Evolutionary conservation across 2,797 vertebrate genomes (phyloP).

Genomic region (Pseudopleuronectes americanus): DNA sequence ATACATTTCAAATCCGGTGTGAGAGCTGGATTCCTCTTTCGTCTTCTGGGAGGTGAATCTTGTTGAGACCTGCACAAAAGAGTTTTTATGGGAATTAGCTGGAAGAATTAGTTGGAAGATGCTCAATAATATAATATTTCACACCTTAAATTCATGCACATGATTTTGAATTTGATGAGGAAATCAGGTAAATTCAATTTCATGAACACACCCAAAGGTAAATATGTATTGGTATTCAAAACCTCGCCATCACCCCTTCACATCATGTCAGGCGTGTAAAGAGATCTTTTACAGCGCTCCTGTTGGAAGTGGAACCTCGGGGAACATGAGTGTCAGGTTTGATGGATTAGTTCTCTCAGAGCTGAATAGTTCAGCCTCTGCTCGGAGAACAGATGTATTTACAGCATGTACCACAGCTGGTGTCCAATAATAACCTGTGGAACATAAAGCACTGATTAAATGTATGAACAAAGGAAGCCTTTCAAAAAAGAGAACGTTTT

Average conservation of each 20-base stretch:
- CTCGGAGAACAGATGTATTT: neutral
- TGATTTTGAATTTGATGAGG: neutral
- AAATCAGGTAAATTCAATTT: neutral
- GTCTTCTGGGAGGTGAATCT: no score
- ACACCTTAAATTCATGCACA: no score
- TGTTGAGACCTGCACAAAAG: no score
- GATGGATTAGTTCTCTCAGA: neutral
- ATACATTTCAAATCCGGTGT: slow-evolving; percentile 11
- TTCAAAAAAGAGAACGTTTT: no score
- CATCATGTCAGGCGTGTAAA: neutral
- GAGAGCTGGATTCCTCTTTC: neutral
- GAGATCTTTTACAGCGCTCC: neutral
- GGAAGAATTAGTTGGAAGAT: no score
- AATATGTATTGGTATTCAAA: neutral
- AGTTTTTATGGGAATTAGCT: no score
- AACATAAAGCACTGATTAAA: no score
- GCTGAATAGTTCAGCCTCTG: neutral
- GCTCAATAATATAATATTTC: no score
- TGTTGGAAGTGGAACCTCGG: neutral
- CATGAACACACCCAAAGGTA: neutral
- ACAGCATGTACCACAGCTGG: neutral
- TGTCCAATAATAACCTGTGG: neutral
- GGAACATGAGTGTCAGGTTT: neutral
- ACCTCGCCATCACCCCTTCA: neutral
- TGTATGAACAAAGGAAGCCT: no score